Conservation (phyloP, 2,888 invertebrate genomes). For the Neocrepidodera transversa region DNA sequence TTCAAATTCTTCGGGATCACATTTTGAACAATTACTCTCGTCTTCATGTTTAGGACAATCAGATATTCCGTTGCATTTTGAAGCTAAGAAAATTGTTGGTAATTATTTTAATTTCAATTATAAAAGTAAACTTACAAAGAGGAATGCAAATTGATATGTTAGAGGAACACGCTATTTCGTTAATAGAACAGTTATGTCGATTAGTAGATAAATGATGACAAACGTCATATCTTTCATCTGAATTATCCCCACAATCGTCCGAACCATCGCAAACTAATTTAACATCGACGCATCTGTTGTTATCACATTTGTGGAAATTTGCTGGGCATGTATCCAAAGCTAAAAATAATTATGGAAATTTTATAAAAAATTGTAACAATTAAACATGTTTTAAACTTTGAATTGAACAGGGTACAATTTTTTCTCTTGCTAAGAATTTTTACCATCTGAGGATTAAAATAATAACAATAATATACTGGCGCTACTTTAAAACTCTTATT, state of each 20-base stretch:
- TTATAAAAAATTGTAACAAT: no score
- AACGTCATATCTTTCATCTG: slow-evolving; percentile 61
- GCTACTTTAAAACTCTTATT: no score
- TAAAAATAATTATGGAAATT: slow-evolving; percentile 29
- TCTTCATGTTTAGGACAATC: slow-evolving; percentile 80
- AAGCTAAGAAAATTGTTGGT: slow-evolving; percentile 41
- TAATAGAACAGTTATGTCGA: slow-evolving; percentile 56
- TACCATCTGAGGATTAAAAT: no score
- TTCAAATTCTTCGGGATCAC: slow-evolving; percentile 62
- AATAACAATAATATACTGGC: no score
- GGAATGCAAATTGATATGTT: slow-evolving; percentile 65
- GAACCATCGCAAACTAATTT: slow-evolving; percentile 65
- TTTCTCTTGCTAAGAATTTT: no score
- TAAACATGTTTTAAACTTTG: no score
- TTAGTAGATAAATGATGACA: slow-evolving; percentile 5
- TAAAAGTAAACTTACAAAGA: slow-evolving; percentile 23
- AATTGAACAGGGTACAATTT: no score
- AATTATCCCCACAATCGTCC: slow-evolving; percentile 67
- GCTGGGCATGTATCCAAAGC: slow-evolving; percentile 48
- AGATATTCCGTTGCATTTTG: slow-evolving; percentile 65
- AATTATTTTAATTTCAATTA: no score
- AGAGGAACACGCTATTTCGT: slow-evolving; percentile 63
- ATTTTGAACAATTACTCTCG: slow-evolving; percentile 63
- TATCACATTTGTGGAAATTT: slow-evolving; percentile 61
- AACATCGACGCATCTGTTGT: slow-evolving; percentile 66